These are phyloP conservation scores for Epsilonema sp. DNA, from an alignment of 2,888 invertebrate genomes.

Conservation along the genomic window DNA sequence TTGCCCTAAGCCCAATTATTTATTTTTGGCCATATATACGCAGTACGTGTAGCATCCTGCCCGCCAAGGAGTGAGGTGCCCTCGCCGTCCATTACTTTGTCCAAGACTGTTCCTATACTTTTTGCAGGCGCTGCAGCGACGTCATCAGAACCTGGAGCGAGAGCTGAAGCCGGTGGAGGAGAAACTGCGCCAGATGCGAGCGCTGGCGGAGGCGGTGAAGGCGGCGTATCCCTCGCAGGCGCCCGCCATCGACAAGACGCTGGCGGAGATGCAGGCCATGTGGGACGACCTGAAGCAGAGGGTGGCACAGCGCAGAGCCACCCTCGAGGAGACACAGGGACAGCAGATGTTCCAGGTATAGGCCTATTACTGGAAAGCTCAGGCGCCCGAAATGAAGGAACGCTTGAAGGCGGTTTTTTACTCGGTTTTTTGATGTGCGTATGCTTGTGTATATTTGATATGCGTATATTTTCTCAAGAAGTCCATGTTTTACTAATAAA, in stretches of 20 bases:
- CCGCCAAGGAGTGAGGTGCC: no score
- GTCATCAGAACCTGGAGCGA: constrained; percentile 49
- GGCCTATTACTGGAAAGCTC: constrained; percentile 45
- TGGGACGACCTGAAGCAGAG: constrained; percentile 65
- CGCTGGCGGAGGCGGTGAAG: constrained; percentile 49
- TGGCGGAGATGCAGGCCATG: constrained; percentile 60
- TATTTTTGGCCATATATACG: no score
- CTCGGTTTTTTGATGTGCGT: no score
- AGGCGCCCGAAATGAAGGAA: constrained; percentile 44
- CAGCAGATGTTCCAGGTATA: constrained; percentile 60
- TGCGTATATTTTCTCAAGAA: no score
- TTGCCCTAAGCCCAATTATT: no score
- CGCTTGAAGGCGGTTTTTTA: no score
- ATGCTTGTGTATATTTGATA: no score
- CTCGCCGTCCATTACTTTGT: no score
- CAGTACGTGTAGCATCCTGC: no score
- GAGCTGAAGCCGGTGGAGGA: constrained; percentile 84
- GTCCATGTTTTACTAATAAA: no score
- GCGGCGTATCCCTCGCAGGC: constrained; percentile 74
- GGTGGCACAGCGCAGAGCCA: constrained; percentile 56
- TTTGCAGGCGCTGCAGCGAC: constrained; percentile 52
- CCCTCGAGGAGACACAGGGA: constrained; percentile 80
- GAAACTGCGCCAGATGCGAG: constrained; percentile 61
- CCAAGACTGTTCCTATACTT: no score
- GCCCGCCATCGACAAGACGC: constrained; percentile 58